A percentile compares a stretch with the other conserved stretches of the same genome.
Conservation (phyloP, 2,113 vertebrate species). For the Copsychus sechellarum region DNA sequence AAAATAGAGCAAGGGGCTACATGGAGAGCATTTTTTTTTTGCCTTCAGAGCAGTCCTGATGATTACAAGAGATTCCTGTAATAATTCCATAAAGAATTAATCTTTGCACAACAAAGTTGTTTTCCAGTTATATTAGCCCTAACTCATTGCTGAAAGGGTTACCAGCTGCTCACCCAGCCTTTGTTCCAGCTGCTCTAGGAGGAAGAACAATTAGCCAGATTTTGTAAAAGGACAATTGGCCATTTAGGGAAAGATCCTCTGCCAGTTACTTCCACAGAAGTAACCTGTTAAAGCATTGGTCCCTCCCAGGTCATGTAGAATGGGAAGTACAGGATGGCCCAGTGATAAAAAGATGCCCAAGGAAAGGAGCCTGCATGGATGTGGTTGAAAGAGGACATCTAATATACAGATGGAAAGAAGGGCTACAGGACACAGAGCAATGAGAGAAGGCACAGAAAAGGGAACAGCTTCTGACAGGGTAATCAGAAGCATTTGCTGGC, state of each 20-base stretch:
- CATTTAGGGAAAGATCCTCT: not conserved
- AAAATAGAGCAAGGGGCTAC: not conserved
- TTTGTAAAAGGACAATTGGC: not conserved
- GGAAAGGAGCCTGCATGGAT: not conserved
- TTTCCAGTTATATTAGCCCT: not conserved
- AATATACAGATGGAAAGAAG: not conserved
- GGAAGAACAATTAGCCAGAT: not conserved
- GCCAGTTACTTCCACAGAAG: not conserved
- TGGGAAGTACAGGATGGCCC: not conserved
- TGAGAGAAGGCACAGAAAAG: not conserved
- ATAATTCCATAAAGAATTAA: not conserved
- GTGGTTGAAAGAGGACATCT: not conserved
- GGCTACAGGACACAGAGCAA: not conserved
- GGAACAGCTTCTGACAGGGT: not conserved
- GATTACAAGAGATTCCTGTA: not conserved
- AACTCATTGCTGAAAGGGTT: not conserved
- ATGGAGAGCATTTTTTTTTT: not conserved
- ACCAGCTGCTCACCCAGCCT: not conserved
- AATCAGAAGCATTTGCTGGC: not conserved
- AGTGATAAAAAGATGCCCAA: not conserved
- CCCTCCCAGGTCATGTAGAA: not conserved
- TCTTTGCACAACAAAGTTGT: not conserved
- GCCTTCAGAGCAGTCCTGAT: not conserved
- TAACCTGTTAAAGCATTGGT: not conserved
- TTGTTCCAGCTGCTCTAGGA: not conserved